A percentile compares a stretch with the other conserved stretches of the same genome.
Evolutionary conservation across 1,140 invertebrate genomes (phyloP).

Genomic region (Bombus superbus): DNA sequence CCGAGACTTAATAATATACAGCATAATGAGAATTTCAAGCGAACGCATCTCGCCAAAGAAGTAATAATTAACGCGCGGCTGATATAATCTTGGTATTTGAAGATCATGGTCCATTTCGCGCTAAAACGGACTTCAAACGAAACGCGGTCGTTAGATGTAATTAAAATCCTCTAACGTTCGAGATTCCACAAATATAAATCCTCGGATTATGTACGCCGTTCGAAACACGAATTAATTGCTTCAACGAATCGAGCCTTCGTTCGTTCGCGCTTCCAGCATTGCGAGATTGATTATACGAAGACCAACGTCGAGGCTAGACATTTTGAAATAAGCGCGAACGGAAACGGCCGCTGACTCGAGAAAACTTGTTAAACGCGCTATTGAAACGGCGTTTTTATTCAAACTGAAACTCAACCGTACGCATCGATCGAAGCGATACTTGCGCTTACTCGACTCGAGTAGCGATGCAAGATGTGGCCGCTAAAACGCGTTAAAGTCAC

Average conservation of each 20-base stretch:
- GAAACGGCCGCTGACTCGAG: too few relatives aligned
- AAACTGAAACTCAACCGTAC: not conserved
- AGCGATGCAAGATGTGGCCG: not conserved
- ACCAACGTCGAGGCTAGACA: rapidly evolving
- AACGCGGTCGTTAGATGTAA: not conserved
- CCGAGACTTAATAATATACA: constrained; percentile 1
- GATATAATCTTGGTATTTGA: not conserved
- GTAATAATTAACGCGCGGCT: constrained; percentile 25
- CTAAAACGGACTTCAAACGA: not conserved
- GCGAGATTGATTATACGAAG: too few relatives aligned
- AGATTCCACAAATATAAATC: not conserved
- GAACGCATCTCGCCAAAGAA: not conserved
- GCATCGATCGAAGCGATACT: not conserved
- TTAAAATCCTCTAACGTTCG: not conserved
- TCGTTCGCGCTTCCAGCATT: not conserved
- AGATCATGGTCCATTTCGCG: not conserved
- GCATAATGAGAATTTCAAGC: constrained; percentile 20
- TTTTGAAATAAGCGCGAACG: too few relatives aligned
- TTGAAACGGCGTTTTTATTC: not conserved
- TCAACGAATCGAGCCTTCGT: too few relatives aligned
- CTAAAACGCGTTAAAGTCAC: constrained; percentile 15
- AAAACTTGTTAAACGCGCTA: too few relatives aligned
- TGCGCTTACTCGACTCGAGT: constrained; percentile 13
- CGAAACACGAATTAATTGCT: not conserved
- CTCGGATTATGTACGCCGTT: not conserved